Percentiles rank a stretch among this genome's conserved stretches.
Conservation (phyloP, 92 coral and sea anemone genomes). For the Bergia puertoricense region DNA sequence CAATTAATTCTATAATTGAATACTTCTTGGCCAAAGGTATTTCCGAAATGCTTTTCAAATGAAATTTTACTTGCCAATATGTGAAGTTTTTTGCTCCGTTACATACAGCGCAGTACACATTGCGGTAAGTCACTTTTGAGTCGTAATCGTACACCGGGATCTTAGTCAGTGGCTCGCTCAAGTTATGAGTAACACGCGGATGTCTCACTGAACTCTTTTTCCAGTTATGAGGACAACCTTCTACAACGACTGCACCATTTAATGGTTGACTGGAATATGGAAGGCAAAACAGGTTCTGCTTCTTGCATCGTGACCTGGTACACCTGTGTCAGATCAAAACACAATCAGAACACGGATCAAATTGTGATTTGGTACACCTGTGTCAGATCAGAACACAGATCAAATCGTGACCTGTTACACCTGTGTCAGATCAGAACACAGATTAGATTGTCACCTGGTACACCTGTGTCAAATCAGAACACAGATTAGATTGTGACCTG, state of each 20-base stretch:
- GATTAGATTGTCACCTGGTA: no score
- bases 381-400: no score
- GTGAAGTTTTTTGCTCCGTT: conserved; percentile 18
- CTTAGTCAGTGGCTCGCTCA: neutral
- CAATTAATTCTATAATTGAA: neutral
- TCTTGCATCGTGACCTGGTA: no score
- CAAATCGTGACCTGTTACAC: no score
- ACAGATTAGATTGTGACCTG: no score
- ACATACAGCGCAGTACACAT: conserved; percentile 26
- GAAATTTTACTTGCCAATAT: conserved; percentile 14
- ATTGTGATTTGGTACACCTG: no score
- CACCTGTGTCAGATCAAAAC: no score
- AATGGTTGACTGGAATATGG: neutral
- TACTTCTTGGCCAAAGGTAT: no score
- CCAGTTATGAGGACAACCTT: conserved; percentile 9
- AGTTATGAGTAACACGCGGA: neutral
- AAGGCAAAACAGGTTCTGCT: neutral
- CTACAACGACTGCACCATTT: neutral
- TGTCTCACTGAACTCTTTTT: neutral
- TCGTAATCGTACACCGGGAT: conserved; percentile 22
- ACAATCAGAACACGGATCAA: no score
- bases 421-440: no score
- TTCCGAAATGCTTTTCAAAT: no score
- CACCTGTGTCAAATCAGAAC: no score
- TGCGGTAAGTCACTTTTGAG: neutral